Evolutionary conservation across 2,888 invertebrate species (phyloP).

Genomic region (Steromphala cineraria): DNA sequence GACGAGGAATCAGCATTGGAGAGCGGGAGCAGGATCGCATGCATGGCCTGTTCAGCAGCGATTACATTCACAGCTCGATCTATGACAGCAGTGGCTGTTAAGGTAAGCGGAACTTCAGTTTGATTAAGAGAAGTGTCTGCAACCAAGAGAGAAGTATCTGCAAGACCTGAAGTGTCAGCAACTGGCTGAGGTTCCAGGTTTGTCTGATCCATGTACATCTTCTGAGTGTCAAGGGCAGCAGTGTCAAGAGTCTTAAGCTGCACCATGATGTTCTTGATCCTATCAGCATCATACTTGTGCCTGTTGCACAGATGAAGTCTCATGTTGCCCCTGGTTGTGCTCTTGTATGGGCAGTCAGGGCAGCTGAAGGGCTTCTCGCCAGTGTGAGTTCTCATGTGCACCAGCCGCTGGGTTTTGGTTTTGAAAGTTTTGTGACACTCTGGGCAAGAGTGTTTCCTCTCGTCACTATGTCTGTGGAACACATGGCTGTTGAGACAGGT

Average conservation of each 20-base stretch:
- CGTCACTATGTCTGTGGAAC: slow-evolving; percentile 60
- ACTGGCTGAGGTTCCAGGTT: neutral
- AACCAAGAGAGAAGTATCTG: neutral
- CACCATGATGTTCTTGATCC: slow-evolving; percentile 50
- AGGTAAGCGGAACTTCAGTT: neutral
- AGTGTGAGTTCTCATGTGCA: slow-evolving; percentile 64
- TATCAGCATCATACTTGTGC: slow-evolving; percentile 46
- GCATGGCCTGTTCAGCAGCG: slow-evolving; percentile 19
- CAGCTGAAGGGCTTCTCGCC: slow-evolving; percentile 65
- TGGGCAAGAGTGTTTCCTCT: slow-evolving; percentile 55
- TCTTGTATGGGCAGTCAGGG: slow-evolving; percentile 58
- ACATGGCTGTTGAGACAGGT: slow-evolving; percentile 65
- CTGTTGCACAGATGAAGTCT: slow-evolving; percentile 57
- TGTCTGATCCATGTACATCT: neutral
- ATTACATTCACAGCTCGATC: slow-evolving; percentile 7
- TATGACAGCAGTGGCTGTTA: neutral
- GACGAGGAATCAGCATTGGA: neutral
- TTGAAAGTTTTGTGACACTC: slow-evolving; percentile 63
- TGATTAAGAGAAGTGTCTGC: neutral
- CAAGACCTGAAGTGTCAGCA: neutral
- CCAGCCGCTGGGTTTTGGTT: slow-evolving; percentile 61
- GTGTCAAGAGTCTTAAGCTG: slow-evolving; percentile 8
- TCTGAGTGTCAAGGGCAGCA: neutral
- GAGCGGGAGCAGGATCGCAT: slow-evolving; percentile 9
- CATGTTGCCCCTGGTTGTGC: slow-evolving; percentile 66